Evolutionary conservation across 2,113 vertebrate genomes (phyloP).

Genomic region (Natator depressus): DNA sequence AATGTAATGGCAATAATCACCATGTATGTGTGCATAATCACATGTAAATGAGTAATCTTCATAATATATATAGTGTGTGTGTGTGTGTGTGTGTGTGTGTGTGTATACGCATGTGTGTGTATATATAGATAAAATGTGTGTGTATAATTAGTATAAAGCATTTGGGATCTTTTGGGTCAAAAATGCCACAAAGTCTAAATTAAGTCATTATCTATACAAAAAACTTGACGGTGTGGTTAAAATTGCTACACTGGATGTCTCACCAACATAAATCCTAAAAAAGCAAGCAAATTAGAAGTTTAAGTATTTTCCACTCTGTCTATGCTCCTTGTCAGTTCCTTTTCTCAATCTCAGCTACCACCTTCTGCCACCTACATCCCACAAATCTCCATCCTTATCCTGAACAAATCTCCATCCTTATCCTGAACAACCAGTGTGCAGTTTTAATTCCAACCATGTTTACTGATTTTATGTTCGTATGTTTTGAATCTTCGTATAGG

Average conservation of each 20-base stretch:
- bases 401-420: too few species aligned
- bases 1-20: neutral
- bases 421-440: too few species aligned
- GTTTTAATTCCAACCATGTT: neutral
- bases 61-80: neutral
- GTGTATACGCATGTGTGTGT: neutral
- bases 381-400: too few species aligned
- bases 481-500: neutral
- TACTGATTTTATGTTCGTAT: neutral
- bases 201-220: neutral
- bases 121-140: neutral
- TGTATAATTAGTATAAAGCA: constrained; percentile 9
- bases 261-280: neutral
- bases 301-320: neutral
- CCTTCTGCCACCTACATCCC: neutral
- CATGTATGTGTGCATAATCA: neutral
- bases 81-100: constrained; percentile 28
- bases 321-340: fast-evolving
- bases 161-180: neutral
- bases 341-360: neutral
- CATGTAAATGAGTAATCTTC: neutral
- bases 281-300: neutral
- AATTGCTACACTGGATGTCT: neutral
- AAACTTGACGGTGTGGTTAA: neutral
- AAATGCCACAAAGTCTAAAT: neutral